Base-by-base conservation (phyloP, 2,888 invertebrate species). In the Stenchaetothrips biformis region DNA sequence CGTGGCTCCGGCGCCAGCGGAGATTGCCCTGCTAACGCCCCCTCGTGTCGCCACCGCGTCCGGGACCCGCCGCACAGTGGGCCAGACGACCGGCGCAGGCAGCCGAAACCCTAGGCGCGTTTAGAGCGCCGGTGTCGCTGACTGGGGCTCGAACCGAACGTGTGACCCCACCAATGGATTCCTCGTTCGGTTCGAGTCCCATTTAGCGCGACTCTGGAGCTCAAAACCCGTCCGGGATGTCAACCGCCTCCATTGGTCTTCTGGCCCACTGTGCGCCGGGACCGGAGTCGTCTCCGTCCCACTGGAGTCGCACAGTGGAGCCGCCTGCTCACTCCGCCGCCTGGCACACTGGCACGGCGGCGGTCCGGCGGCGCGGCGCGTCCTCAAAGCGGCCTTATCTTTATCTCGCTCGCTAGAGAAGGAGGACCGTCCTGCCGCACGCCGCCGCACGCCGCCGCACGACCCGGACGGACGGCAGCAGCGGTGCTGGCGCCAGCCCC, bases 381-480 rank as follows among this genome's bases (percentile, higher is more conserved):
- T 37, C 37, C 67, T 74, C 67, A 74, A 74, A 74, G 67, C 67
- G 67, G 11, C 25, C 67, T 74, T 74, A 74, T 74, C 67, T 74
- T 74, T 74, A 74, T 74, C 67, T 74, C 67, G 67, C 67, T 25
- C 67, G 67, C 67, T 74, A 74, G 67, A 74, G 25, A 37, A 74
- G 67, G 67, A 74, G 67, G 37, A 37, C 37, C 4, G 37, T 37
- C 37, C 37, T 37, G 37, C 37, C 37, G 37, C 37, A n/a, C n/a
- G n/a, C 37, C 4, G 37, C 37, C 37, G 37, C 37, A 37, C 37
- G 37, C n/a, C n/a, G 37, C 37, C 87, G 83, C 87, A 87, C 81
- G 83, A 82, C 86, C 88, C 84, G 74, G 87, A 87, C 85, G 84
- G 83, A 77, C 81, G 83, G 80, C 82, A 81, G 82, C 83, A 83